These are phyloP conservation scores for Altica lythri DNA, from an alignment of 2,888 invertebrate species.

Conservation along the genomic window DNA sequence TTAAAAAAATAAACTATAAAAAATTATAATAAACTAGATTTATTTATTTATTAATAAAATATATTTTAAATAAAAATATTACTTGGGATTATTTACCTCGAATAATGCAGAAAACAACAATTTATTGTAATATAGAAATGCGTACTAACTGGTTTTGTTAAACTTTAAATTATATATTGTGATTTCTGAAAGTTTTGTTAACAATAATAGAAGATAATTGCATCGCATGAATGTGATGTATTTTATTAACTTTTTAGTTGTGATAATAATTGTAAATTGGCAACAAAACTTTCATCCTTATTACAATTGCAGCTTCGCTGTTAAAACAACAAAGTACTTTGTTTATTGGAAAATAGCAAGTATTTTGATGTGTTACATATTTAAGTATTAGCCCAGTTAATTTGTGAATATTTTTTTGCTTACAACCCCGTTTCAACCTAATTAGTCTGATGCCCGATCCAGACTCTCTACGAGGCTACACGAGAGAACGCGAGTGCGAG, in stretches of 20 bases:
- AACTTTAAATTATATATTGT: slow-evolving; percentile 15
- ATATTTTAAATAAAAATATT: background rate
- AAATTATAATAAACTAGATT: no score
- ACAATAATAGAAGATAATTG: slow-evolving; percentile 11
- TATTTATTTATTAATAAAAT: no score
- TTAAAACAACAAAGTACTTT: slow-evolving; percentile 8
- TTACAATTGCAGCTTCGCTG: background rate
- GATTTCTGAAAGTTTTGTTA: slow-evolving; percentile 17
- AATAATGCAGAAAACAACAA: background rate
- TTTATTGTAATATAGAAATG: slow-evolving; percentile 43
- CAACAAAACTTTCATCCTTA: slow-evolving; percentile 16
- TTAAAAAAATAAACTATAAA: no score
- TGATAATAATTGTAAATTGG: slow-evolving; percentile 18
- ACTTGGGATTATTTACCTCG: slow-evolving; percentile 5
- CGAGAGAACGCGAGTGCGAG: no score
- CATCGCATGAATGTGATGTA: slow-evolving; percentile 4
- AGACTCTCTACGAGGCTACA: no score
- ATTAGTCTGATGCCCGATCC: no score
- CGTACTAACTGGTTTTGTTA: slow-evolving; percentile 43
- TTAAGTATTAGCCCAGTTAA: background rate
- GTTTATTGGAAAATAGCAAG: background rate
- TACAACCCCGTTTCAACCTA: no score
- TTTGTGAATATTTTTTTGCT: no score
- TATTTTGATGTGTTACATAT: slow-evolving; percentile 4
- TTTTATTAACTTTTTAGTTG: slow-evolving; percentile 19